These are phyloP conservation scores for Crioceris asparagi DNA, from an alignment of 2,888 invertebrate genomes.

Conservation along the genomic window DNA sequence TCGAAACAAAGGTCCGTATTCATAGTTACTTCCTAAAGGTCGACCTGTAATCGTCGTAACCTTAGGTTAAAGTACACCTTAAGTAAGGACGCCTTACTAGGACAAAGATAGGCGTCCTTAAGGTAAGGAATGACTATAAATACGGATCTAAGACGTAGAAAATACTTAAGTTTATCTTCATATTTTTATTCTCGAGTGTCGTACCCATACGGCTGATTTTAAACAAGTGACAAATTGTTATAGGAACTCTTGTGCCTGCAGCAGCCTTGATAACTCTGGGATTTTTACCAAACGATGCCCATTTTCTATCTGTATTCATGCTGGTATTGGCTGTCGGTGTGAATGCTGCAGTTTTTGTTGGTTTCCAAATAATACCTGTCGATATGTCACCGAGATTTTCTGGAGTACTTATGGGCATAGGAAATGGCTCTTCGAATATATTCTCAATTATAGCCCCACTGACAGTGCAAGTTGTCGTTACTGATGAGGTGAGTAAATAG, in stretches of 20 bases:
- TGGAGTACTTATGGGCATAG: conserved; percentile 76
- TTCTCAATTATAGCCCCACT: conserved; percentile 72
- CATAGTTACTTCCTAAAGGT: no score
- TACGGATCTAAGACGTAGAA: no score
- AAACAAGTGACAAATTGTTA: no score
- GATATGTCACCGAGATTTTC: conserved; percentile 78
- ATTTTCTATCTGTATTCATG: conserved; percentile 47
- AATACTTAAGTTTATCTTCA: no score
- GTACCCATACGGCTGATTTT: background rate
- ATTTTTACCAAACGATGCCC: conserved; percentile 19
- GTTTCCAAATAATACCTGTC: conserved; percentile 70
- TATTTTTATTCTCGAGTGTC: background rate
- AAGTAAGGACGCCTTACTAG: no score
- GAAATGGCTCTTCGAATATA: conserved; percentile 67
- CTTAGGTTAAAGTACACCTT: no score
- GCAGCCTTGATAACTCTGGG: conserved; percentile 22
- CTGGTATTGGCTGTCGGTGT: conserved; percentile 63
- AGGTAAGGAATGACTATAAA: no score
- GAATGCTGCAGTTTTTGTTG: conserved; percentile 64
- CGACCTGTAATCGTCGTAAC: no score
- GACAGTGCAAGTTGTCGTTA: conserved; percentile 56
- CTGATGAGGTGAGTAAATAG: conserved; percentile 48
- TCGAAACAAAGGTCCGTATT: no score
- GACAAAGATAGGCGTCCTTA: no score
- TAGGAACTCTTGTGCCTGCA: conserved; percentile 32